Percentiles rank a stretch among this genome's conserved stretches.
phyloP scores from a whole-genome alignment of 2,113 vertebrate genomes.

The Speoplatyrhinus poulsoni region DNA sequence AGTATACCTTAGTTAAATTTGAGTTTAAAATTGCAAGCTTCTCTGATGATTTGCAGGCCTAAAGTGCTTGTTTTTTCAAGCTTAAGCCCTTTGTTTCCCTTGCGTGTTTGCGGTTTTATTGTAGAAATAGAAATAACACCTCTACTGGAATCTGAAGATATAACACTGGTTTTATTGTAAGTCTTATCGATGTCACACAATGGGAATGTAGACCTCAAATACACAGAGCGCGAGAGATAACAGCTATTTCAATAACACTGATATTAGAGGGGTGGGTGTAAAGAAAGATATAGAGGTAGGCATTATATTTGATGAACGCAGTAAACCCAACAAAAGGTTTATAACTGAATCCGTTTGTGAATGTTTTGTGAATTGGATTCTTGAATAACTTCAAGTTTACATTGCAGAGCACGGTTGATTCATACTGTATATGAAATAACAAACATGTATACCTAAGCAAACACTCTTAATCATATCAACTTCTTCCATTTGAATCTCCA shows the following conservation, averaged over 20 bases:
- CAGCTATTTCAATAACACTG: conserved; percentile 25
- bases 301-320: not conserved
- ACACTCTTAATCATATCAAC: no score
- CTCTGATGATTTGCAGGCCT: not conserved
- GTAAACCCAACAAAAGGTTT: not conserved
- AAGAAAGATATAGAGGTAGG: not conserved
- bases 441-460: no score
- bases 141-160: conserved; percentile 46
- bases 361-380: no score
- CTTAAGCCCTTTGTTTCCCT: conserved; percentile 60
- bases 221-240: not conserved
- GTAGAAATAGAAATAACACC: conserved; percentile 51
- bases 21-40: no score
- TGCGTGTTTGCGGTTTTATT: conserved; percentile 58
- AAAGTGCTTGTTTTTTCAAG: conserved; percentile 29
- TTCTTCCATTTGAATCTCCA: no score
- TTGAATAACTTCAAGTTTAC: no score
- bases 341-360: no score
- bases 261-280: not conserved
- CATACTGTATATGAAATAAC: no score
- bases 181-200: conserved; percentile 46
- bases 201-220: no score
- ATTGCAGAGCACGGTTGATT: no score
- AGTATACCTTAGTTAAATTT: no score
- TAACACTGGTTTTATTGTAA: conserved; percentile 46